phyloP scores from a whole-genome alignment of 2,113 vertebrate genomes.

The Antennarius striatus region DNA sequence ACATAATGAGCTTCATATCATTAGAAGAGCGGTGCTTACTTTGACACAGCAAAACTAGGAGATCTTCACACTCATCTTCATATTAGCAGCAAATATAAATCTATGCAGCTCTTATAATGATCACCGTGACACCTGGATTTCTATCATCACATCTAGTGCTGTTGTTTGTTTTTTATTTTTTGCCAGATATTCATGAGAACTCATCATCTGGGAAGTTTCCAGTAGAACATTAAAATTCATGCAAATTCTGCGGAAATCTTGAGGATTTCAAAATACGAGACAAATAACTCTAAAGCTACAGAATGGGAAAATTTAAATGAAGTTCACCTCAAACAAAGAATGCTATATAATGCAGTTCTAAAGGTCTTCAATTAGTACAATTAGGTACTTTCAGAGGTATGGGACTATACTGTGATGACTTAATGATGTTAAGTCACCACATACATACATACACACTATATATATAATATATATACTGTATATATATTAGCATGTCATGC shows the following conservation, averaged over 20 bases:
- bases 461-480: too few species aligned
- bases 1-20: constrained; percentile 54
- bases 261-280: constrained; percentile 7
- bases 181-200: constrained; percentile 19
- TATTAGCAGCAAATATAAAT: not conserved
- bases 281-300: too few species aligned
- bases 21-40: not conserved
- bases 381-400: constrained; percentile 1
- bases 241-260: constrained; percentile 17
- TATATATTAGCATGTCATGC: not conserved
- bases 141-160: not conserved
- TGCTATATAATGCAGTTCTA: not conserved
- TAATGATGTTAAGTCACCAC: too few species aligned
- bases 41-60: not conserved
- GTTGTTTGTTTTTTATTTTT: constrained; percentile 5
- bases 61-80: not conserved
- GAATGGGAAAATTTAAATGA: too few species aligned
- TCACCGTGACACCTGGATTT: too few species aligned
- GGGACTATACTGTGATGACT: too few species aligned
- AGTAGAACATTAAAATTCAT: constrained; percentile 23
- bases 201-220: constrained; percentile 1
- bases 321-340: not conserved
- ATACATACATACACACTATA: too few species aligned
- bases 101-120: not conserved
- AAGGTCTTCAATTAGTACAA: not conserved